Base-by-base conservation (phyloP, 1,140 invertebrate species). In the Drosophila sp. region DNA sequence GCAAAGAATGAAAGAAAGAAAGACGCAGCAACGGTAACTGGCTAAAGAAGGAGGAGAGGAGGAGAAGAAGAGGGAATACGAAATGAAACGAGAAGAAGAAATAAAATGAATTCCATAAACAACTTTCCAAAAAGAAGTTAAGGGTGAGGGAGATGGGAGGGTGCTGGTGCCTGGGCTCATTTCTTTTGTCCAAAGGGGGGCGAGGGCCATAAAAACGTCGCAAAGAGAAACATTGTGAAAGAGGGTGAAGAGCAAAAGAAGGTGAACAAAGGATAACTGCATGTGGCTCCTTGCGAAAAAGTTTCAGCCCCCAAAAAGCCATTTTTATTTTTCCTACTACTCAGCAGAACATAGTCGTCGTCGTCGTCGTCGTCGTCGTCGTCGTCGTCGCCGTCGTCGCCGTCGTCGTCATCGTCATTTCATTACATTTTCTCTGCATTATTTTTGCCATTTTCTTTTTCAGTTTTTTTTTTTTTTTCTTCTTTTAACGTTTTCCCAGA, bases 51-150 rank as follows among this genome's bases (percentile, higher is more conserved):
- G 25, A 68, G 50, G 40, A 60, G 54, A 44, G 38, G 25, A 68
- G 50, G 40, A 60, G 54, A 40, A 56, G 71, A 23, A 44, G 35
- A 32, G 2, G 32, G 11, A 58, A 60, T 23, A 58, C 41, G 40
- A 72, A 50, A 41, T 25, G 32, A 54, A 44, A 10, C 25, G 33
- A 70, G 57, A 64, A 56, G 54, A 62, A 72, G 70, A 75, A 89
- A 90, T 90, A 89, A 89, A 90, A 90, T 89, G 80, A 89, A 75
- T 89, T 89, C 84, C 84, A 84, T 89, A 89, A 89, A 83, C 76
- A 89, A 89, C 77, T 89, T 89, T 87, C 84, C 84, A 70, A 87
- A 86, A 86, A 81, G 66, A 71, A 71, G 29, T 32, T 17, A 71
- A 38, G 38, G 55, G 44, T 50, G 38, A 68, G 32, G 4, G 30